Evolutionary conservation across 2,888 invertebrate genomes (phyloP).

Genomic region (Sarcophaga variegata): DNA sequence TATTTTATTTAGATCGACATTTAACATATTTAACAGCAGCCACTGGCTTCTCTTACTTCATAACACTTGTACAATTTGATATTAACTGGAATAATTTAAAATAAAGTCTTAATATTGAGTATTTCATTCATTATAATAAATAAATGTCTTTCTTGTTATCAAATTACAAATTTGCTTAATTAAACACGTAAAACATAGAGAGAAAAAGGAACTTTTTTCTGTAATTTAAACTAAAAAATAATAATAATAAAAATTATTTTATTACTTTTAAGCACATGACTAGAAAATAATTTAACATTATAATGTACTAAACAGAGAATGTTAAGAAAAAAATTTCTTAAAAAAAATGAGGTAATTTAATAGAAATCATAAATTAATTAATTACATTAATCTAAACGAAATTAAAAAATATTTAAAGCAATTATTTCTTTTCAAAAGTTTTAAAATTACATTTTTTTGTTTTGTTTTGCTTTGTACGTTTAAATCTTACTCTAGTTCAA

Average conservation of each 20-base stretch:
- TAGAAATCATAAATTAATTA: slow-evolving; percentile 4
- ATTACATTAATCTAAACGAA: slow-evolving; percentile 32
- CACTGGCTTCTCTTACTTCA: slow-evolving; percentile 76
- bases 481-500: slow-evolving; percentile 42
- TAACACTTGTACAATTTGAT: slow-evolving; percentile 77
- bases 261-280: slow-evolving; percentile 55
- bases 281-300: slow-evolving; percentile 42
- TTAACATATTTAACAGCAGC: slow-evolving; percentile 74
- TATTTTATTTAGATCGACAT: slow-evolving; percentile 74
- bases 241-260: slow-evolving; percentile 26
- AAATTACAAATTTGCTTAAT: slow-evolving; percentile 4
- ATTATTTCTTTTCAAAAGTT: slow-evolving; percentile 14
- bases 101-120: slow-evolving; percentile 6
- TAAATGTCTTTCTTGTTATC: slow-evolving; percentile 1
- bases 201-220: slow-evolving; percentile 32
- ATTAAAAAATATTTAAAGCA: slow-evolving; percentile 12
- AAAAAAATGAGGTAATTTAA: slow-evolving; percentile 34
- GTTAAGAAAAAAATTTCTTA: slow-evolving; percentile 22
- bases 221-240: slow-evolving; percentile 7
- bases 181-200: not conserved
- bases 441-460: slow-evolving; percentile 17
- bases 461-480: slow-evolving; percentile 60
- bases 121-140: not conserved
- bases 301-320: slow-evolving; percentile 21
- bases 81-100: slow-evolving; percentile 64